These are phyloP conservation scores for Neodon shergylaensis DNA, from an alignment of 2,113 vertebrate genomes.

Conservation along the genomic window DNA sequence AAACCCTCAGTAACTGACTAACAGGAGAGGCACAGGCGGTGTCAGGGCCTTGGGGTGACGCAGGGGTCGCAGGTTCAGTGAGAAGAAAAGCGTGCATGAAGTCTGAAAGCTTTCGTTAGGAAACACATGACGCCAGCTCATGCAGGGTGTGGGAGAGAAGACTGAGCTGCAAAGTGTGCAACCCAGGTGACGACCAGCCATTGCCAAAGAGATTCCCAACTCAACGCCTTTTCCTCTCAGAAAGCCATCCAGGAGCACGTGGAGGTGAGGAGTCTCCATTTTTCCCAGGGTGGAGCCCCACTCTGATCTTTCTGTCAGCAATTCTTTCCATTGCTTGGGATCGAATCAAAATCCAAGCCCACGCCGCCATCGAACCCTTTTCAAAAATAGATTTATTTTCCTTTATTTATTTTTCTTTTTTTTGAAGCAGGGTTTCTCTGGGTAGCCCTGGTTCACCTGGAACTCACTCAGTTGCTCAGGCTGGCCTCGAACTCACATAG, in stretches of 20 bases:
- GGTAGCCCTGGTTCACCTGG: background rate
- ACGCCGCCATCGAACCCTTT: background rate
- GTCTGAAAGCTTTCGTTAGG: background rate
- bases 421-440: background rate
- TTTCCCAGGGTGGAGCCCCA: rapidly evolving
- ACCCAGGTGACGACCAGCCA: background rate
- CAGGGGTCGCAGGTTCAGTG: background rate
- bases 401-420: background rate
- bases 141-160: no score
- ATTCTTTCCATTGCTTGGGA: no score
- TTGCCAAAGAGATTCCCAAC: background rate
- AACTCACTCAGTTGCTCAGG: background rate
- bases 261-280: background rate
- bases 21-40: rapidly evolving
- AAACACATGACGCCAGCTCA: background rate
- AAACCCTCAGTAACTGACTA: background rate
- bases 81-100: background rate
- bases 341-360: background rate
- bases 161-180: background rate
- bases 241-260: background rate
- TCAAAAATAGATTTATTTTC: background rate
- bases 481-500: background rate
- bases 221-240: rapidly evolving
- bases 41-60: background rate
- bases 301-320: background rate